Conservation (phyloP, 1,140 invertebrate species). For the Uloborus diversus region DNA sequence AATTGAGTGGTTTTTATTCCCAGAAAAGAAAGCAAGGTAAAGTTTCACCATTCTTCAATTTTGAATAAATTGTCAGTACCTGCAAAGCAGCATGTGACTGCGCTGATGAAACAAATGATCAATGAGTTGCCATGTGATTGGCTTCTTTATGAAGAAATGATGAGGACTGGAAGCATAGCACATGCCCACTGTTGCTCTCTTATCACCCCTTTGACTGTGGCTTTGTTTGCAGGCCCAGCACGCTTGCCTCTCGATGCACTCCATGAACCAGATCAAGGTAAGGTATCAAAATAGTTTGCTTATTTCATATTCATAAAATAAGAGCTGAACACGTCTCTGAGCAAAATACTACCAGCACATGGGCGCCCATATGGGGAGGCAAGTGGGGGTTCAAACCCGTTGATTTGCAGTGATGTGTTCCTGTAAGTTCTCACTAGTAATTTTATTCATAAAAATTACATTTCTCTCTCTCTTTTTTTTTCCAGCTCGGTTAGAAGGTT, state of each 20-base stretch:
- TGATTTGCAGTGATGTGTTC: background rate
- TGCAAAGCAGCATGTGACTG: constrained; percentile 63
- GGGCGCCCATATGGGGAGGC: too few relatives aligned
- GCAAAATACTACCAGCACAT: too few relatives aligned
- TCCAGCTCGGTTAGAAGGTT: constrained; percentile 38
- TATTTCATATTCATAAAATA: constrained; percentile 6
- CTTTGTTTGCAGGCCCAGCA: constrained; percentile 78
- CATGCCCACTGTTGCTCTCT: constrained; percentile 79
- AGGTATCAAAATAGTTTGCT: too few relatives aligned
- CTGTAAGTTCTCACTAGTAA: background rate
- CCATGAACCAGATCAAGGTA: constrained; percentile 69
- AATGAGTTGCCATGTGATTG: constrained; percentile 77
- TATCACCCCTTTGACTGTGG: constrained; percentile 81
- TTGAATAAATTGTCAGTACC: constrained; percentile 69
- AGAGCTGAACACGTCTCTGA: background rate
- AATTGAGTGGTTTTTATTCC: background rate
- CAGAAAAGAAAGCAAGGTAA: constrained; percentile 78
- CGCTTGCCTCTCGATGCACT: constrained; percentile 73
- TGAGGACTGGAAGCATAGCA: constrained; percentile 72
- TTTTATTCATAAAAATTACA: background rate
- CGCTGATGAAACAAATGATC: constrained; percentile 65
- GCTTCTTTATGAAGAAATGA: constrained; percentile 86
- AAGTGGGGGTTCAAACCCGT: background rate
- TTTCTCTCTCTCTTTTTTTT: background rate
- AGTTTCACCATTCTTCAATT: constrained; percentile 79